A percentile compares a stretch with the other conserved stretches of the same genome.
phyloP scores from a whole-genome alignment of 2,113 vertebrate genomes.

The Colinus virginianus region DNA sequence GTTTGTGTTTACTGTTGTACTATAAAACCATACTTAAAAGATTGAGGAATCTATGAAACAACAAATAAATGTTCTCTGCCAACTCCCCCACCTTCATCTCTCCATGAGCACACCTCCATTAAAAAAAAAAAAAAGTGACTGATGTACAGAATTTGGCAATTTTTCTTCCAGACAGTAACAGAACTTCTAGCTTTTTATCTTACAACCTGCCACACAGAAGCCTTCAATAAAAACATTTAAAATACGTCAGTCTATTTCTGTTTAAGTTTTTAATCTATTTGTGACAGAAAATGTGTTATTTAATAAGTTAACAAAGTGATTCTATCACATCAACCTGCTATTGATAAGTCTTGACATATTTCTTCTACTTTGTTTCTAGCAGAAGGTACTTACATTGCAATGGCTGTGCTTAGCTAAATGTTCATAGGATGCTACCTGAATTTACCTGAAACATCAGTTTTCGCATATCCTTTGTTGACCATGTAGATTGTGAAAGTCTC shows the following conservation, averaged over 20 bases:
- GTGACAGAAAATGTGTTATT: not conserved
- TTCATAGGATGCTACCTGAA: not conserved
- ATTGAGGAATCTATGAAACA: not conserved
- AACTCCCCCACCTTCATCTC: rapidly evolving
- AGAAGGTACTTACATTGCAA: not conserved
- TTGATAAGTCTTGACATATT: not conserved
- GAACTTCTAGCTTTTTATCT: not conserved
- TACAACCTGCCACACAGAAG: not conserved
- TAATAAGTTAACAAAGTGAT: not conserved
- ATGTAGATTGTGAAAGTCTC: not conserved
- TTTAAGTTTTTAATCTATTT: not conserved
- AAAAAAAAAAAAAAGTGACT: too few species aligned
- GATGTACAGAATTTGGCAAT: not conserved
- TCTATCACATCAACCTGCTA: not conserved
- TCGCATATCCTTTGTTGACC: not conserved
- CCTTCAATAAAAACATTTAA: not conserved
- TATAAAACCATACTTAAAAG: not conserved
- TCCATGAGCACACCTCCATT: rapidly evolving
- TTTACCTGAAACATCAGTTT: not conserved
- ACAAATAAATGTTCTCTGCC: not conserved
- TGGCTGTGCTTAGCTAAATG: not conserved
- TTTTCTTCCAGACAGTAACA: not conserved
- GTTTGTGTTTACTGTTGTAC: not conserved
- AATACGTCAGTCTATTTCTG: not conserved
- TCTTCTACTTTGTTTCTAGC: not conserved